A percentile compares a stretch with the other conserved stretches of the same genome.
These are phyloP conservation scores for Pseudochirops corinnae DNA, from an alignment of 2,797 vertebrate species.

Conservation along the genomic window DNA sequence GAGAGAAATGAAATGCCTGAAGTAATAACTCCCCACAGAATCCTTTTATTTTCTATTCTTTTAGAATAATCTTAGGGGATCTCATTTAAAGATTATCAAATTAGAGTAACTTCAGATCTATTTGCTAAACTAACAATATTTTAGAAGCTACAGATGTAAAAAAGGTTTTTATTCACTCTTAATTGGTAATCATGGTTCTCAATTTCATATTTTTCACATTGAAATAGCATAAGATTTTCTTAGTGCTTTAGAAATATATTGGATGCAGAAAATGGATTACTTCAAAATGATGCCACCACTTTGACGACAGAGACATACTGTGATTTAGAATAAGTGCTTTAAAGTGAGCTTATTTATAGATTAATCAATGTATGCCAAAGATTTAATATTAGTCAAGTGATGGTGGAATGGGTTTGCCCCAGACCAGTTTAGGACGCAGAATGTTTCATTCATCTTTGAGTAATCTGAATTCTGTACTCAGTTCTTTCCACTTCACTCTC, in stretches of 20 bases:
- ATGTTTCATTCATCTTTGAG: constrained; percentile 32
- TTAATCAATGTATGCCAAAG: neutral
- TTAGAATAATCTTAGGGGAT: constrained; percentile 47
- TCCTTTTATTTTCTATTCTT: constrained; percentile 14
- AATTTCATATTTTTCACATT: neutral
- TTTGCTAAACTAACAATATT: constrained; percentile 29
- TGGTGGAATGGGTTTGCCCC: constrained; percentile 23
- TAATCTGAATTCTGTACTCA: constrained; percentile 18
- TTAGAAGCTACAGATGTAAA: constrained; percentile 1
- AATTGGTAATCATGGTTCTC: constrained; percentile 2
- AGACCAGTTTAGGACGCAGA: constrained; percentile 34
- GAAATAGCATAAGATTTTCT: neutral
- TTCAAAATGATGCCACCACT: constrained; percentile 40
- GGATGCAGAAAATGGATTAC: constrained; percentile 41
- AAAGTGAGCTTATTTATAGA: constrained; percentile 37
- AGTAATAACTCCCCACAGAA: constrained; percentile 59
- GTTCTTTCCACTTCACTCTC: neutral
- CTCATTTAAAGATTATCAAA: constrained; percentile 53
- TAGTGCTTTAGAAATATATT: constrained; percentile 31
- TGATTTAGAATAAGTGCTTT: constrained; percentile 37
- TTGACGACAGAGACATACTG: constrained; percentile 31
- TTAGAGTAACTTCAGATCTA: constrained; percentile 22
- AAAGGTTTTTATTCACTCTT: constrained; percentile 35
- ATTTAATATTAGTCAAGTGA: constrained; percentile 48
- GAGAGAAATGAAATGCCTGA: constrained; percentile 53